phyloP scores from a whole-genome alignment of 2,797 vertebrate species.

The Cirrhinus mrigala region DNA sequence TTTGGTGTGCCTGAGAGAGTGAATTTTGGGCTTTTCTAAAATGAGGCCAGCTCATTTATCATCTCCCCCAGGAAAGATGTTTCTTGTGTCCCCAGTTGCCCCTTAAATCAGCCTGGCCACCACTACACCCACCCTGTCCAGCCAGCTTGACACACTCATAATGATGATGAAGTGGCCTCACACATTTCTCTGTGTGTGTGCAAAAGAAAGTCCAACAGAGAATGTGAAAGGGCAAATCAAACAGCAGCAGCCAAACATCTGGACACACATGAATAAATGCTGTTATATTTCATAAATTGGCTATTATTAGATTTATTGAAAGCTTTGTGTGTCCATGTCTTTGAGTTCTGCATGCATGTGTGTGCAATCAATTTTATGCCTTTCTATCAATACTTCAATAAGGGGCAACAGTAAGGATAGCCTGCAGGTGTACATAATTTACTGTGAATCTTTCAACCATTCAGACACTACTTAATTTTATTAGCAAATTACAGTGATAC shows the following conservation, averaged over 20 bases:
- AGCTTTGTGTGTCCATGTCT: background rate
- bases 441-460: background rate
- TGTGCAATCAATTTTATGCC: background rate
- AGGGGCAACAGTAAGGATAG: background rate
- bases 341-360: background rate
- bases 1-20: background rate
- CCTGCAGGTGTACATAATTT: background rate
- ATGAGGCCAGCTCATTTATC: conserved; percentile 9
- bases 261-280: background rate
- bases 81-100: conserved; percentile 20
- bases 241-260: background rate
- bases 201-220: background rate
- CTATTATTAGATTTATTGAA: background rate
- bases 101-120: conserved; percentile 34
- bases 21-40: background rate
- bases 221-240: background rate
- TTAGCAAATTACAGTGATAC: background rate
- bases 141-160: conserved; percentile 36
- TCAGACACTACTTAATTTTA: background rate
- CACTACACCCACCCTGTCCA: conserved; percentile 21
- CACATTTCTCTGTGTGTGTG: conserved; percentile 20
- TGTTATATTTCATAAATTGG: background rate
- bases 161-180: conserved; percentile 43
- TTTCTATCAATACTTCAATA: conserved; percentile 6
- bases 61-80: conserved; percentile 27